Base-by-base conservation (phyloP, 1,140 invertebrate genomes). In the Drosophila arizonae region DNA sequence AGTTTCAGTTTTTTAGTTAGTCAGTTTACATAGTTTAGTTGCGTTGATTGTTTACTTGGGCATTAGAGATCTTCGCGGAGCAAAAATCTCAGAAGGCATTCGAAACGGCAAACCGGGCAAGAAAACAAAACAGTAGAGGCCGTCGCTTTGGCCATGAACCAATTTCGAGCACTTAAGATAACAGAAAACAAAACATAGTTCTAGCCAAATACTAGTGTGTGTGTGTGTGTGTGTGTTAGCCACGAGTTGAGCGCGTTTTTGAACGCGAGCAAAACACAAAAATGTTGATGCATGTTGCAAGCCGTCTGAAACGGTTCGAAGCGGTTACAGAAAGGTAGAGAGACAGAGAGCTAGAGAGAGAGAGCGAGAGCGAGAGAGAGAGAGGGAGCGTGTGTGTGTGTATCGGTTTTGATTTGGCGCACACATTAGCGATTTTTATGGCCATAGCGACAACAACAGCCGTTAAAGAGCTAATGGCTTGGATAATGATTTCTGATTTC, bases 381-480 rank as follows among this genome's bases (percentile, higher is more conserved):
- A 8, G 33, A 2, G 33, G 1, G 33, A 3, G 33, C 0, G 33
- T 1, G 33, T 9, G 33, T 9, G 41, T 43, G 13, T 17, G 43
- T 45, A 17, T 45, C n/a, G 43, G 43, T 17, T 45, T 45, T 45
- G 6, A 39, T 39, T 39, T 39, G 36, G 63, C 58, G 41, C 46
- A 68, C 56, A 81, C 72, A 84, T 84, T 84, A 84, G 60, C 81
- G 36, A 60, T 71, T 78, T 39, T 86, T 86, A 71, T 71, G 60
- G 66, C 74, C 63, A 52, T 10, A 54, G 64, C 62, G 67, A 85
- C 81, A 85, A 67, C 54, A 67, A 68, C 43, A 55, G 52, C 72
- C 57, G 81, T 65, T 86, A 86, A 87, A 81, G 57, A 76, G 79
- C 82, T 87, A 82, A 87, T 86, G 82, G 73, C 76, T 87, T 69